A percentile compares a stretch with the other conserved stretches of the same genome.
phyloP scores from a whole-genome alignment of 2,888 invertebrate species.

The Ecdyonurus torrentis region DNA sequence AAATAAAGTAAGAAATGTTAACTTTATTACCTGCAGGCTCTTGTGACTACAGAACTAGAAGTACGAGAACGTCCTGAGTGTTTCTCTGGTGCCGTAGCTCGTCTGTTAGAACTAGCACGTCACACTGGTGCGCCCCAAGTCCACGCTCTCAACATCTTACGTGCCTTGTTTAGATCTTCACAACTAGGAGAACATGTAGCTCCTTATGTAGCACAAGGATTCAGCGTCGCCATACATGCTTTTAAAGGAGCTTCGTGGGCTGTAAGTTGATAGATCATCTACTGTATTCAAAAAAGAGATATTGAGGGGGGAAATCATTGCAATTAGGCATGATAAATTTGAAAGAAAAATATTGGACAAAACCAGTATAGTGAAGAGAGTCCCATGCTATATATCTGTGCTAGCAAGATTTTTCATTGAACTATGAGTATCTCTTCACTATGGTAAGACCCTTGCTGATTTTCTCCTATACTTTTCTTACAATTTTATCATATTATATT shows the following conservation, averaged over 20 bases:
- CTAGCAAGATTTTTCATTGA: no score
- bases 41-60: constrained; percentile 56
- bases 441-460: no score
- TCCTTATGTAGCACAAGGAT: constrained; percentile 48
- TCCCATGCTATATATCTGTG: no score
- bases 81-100: constrained; percentile 39
- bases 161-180: constrained; percentile 62
- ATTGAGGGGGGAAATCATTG: no score
- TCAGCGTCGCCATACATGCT: constrained; percentile 53
- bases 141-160: constrained; percentile 74
- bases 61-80: constrained; percentile 35
- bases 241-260: constrained; percentile 62
- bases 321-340: no score
- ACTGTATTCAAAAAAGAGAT: no score
- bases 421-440: no score
- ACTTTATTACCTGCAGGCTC: constrained; percentile 36
- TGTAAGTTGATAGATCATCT: constrained; percentile 31
- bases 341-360: no score
- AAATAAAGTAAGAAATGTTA: background rate
- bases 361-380: no score
- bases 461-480: no score
- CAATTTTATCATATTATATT: no score
- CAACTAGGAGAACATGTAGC: constrained; percentile 53
- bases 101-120: constrained; percentile 31
- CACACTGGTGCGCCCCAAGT: constrained; percentile 35